Evolutionary conservation across 2,797 vertebrate genomes (phyloP).

Genomic region (Corythornis leucogaster): DNA sequence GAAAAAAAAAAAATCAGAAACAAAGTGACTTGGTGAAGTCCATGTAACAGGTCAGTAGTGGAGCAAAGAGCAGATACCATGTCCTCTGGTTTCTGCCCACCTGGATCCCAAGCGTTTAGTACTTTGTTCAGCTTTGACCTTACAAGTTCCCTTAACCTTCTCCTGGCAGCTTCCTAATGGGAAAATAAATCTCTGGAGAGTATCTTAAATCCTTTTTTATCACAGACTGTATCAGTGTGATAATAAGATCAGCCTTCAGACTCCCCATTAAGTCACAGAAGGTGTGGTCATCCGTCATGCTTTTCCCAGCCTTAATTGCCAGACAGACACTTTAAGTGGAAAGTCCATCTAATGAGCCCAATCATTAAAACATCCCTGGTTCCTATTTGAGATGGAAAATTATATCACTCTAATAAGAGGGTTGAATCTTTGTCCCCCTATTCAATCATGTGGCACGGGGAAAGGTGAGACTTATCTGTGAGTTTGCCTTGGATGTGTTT

Average conservation of each 20-base stretch:
- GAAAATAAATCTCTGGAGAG: constrained; percentile 82
- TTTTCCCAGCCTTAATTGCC: constrained; percentile 82
- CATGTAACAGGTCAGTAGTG: not conserved
- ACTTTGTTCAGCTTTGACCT: constrained; percentile 77
- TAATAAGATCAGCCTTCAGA: constrained; percentile 84
- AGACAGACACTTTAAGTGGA: constrained; percentile 82
- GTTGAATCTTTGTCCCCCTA: constrained; percentile 72
- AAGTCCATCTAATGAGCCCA: constrained; percentile 82
- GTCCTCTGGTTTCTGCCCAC: not conserved
- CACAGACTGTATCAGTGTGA: constrained; percentile 78
- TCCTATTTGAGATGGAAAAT: constrained; percentile 79
- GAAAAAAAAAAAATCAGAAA: not conserved
- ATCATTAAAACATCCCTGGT: constrained; percentile 82
- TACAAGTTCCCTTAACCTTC: constrained; percentile 81
- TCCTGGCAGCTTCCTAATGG: constrained; percentile 80
- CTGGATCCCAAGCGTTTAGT: constrained; percentile 64
- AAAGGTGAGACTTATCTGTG: constrained; percentile 36
- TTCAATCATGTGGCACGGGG: constrained; percentile 62
- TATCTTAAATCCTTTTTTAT: constrained; percentile 81
- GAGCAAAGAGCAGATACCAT: not conserved
- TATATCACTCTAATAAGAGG: constrained; percentile 80
- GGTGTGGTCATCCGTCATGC: constrained; percentile 83
- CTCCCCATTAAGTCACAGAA: constrained; percentile 82
- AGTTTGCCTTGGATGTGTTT: not conserved
- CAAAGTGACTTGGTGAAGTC: not conserved